Evolutionary conservation across 2,797 vertebrate genomes (phyloP).

Genomic region (Triplophysa bombifrons): DNA sequence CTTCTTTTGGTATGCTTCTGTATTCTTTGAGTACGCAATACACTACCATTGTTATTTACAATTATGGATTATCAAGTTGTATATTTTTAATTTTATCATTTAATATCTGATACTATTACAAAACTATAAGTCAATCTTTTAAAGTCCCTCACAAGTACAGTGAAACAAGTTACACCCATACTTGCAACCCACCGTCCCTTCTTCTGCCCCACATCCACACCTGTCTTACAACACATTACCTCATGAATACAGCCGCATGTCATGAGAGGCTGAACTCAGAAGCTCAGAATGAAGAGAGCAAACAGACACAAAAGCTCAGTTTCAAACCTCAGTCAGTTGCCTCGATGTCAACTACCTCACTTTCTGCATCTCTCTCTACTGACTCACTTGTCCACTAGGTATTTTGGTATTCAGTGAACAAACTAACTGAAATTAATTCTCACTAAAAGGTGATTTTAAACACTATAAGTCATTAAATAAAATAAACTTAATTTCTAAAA

Average conservation of each 20-base stretch:
- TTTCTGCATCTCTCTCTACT: too few relatives aligned
- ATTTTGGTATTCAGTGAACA: background rate
- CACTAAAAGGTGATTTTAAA: background rate
- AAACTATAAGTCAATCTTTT: too few relatives aligned
- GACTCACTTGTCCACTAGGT: background rate
- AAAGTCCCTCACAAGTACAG: slow-evolving; percentile 1
- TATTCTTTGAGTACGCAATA: too few relatives aligned
- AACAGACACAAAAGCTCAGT: slow-evolving; percentile 40
- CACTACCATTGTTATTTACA: too few relatives aligned
- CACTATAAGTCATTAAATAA: background rate
- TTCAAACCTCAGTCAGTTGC: background rate
- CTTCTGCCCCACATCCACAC: slow-evolving; percentile 55
- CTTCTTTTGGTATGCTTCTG: background rate
- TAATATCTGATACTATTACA: too few relatives aligned
- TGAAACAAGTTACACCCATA: background rate
- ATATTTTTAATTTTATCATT: too few relatives aligned
- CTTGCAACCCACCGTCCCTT: background rate
- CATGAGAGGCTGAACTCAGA: slow-evolving; percentile 75
- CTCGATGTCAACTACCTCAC: background rate
- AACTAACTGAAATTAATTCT: background rate
- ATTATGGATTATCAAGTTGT: too few relatives aligned
- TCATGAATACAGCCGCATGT: slow-evolving; percentile 75
- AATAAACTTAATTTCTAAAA: too few relatives aligned
- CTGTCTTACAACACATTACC: slow-evolving; percentile 74
- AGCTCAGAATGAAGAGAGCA: slow-evolving; percentile 60